Conservation (phyloP, 2,888 invertebrate genomes). For the Pristionchus entomophagus region DNA sequence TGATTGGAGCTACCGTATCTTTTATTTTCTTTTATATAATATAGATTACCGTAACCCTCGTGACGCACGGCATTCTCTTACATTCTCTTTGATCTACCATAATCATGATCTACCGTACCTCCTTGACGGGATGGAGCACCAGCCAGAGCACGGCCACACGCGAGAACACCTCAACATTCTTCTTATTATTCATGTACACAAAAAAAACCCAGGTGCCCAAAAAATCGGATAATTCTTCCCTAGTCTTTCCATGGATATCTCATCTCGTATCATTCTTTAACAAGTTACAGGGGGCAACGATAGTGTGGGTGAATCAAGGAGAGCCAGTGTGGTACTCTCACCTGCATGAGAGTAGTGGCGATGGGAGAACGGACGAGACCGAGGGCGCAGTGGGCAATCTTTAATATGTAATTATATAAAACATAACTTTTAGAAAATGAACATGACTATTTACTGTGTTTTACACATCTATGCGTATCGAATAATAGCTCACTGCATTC, state of each 20-base stretch:
- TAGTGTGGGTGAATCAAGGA: no score
- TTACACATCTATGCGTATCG: no score
- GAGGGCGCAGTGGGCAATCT: conserved; percentile 87
- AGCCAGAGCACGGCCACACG: conserved; percentile 91
- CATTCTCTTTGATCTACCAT: not conserved
- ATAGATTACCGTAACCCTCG: not conserved
- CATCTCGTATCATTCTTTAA: no score
- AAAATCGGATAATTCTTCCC: no score
- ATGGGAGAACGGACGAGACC: conserved; percentile 90
- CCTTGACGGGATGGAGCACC: conserved; percentile 85
- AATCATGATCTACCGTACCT: conserved; percentile 76
- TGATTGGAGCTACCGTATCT: not conserved
- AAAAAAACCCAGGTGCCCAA: no score
- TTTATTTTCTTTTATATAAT: conserved; percentile 9
- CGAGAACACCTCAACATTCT: conserved; percentile 87
- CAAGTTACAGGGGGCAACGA: no score
- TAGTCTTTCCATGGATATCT: no score
- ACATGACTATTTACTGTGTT: no score
- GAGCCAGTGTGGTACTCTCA: no score
- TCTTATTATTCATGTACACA: no score
- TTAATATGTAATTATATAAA: conserved; percentile 52
- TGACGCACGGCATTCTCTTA: not conserved
- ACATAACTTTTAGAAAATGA: no score
- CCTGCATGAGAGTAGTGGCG: conserved; percentile 88
- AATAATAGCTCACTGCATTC: no score